phyloP scores from a whole-genome alignment of 2,113 vertebrate species.

The Tachuris rubrigastra region DNA sequence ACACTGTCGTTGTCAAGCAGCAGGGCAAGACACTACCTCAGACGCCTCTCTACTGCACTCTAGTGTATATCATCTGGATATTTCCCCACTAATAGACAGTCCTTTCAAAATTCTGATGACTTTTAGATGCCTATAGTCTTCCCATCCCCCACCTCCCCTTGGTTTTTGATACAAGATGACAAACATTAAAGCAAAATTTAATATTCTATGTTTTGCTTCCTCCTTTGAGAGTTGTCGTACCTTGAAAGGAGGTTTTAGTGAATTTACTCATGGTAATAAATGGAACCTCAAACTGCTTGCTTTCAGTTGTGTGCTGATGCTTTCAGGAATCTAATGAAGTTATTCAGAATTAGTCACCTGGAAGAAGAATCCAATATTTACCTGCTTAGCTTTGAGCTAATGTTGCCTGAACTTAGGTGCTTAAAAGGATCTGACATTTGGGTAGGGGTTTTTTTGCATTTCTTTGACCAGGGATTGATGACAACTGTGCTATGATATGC shows the following conservation, averaged over 20 bases:
- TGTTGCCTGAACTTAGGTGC: background rate
- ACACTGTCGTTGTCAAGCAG: background rate
- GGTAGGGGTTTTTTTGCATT: background rate
- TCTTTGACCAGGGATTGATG: background rate
- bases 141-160: fast-evolving
- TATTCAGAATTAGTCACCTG: background rate
- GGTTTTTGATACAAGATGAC: background rate
- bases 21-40: background rate
- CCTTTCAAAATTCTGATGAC: background rate
- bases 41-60: background rate
- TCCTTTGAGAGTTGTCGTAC: background rate
- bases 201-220: background rate
- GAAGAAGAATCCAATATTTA: background rate
- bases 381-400: background rate
- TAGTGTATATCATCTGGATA: background rate
- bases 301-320: background rate
- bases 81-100: background rate
- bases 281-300: background rate
- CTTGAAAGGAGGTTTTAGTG: background rate
- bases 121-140: background rate
- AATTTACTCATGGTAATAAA: background rate
- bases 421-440: background rate
- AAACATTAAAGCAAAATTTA: background rate
- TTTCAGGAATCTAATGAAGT: background rate
- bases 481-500: background rate